Base-by-base conservation (phyloP, 2,888 invertebrate genomes). In the Andrena marginata region DNA sequence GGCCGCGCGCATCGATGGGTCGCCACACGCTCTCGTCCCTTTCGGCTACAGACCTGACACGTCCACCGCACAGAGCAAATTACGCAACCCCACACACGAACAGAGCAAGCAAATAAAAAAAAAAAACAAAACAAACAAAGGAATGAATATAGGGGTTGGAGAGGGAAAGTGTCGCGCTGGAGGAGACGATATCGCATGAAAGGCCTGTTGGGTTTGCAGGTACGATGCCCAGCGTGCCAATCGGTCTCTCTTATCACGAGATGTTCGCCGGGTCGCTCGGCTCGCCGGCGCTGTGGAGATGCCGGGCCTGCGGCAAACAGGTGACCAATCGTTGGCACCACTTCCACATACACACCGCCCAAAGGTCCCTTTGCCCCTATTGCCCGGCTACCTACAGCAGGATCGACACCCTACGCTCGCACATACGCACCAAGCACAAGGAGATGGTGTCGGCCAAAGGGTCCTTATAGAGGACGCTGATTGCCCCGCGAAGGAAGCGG, bases 241-340 rank as follows among this genome's bases (percentile, higher is more conserved):
- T 92, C 82, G 92, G 90, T 90, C 96, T 96, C 95, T 96, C 97
- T 90, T 97, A 97, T 96, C 97, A 97, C 95, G 97, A 97, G 95
- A 97, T 97, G 97, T 97, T 97, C 94, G 96, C 96, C 91, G 96
- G 96, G 90, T 95, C 96, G 80, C 95, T 96, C 84, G 96, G 96
- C 93, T 97, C 96, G 90, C 96, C 97, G 72, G 96, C 97, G 87
- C 95, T 97, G 93, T 97, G 97, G 97, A 96, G 96, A 93, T 97
- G 97, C 95, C 96, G 96, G 93, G 96, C 96, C 51, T 97, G 97
- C 95, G 97, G 97, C 94, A 97, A 97, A 95, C 97, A 97, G 95
- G 97, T 97, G 87, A 97, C 97, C 94, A 97, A 97, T 95, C 96
- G 97, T 94, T 97, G 97, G 97, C 97, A 97, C 94, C 97, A 97